Conservation (phyloP, 2,797 vertebrate genomes). For the Cottoperca gobio region DNA sequence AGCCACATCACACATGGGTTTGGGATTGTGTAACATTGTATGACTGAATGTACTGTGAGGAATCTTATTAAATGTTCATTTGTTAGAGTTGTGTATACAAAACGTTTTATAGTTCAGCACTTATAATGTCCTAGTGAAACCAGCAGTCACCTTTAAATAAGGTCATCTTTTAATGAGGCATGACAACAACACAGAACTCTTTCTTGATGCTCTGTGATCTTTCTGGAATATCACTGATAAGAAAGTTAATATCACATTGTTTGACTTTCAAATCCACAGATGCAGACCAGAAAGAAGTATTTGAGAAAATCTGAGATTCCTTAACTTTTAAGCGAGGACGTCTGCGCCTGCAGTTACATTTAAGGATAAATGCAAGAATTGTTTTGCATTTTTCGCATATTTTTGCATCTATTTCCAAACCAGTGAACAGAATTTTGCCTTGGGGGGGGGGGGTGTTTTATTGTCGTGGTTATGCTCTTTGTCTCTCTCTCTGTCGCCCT, state of each 20-base stretch:
- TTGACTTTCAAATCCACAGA: constrained; percentile 47
- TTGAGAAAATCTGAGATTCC: constrained; percentile 33
- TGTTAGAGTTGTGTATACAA: constrained; percentile 42
- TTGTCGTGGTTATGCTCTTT: constrained; percentile 20
- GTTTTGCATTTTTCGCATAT: constrained; percentile 30
- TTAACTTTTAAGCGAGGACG: constrained; percentile 40
- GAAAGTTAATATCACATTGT: constrained; percentile 19
- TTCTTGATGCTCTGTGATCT: constrained; percentile 8
- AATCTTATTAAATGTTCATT: constrained; percentile 64
- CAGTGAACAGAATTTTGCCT: constrained; percentile 26
- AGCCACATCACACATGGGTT: constrained; percentile 9
- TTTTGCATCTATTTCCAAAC: constrained; percentile 49
- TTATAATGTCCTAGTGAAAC: neutral
- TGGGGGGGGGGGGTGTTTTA: constrained; percentile 23
- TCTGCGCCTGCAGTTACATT: constrained; percentile 33
- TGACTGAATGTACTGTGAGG: constrained; percentile 46
- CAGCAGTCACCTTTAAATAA: constrained; percentile 1
- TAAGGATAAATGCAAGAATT: constrained; percentile 24
- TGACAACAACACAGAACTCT: neutral
- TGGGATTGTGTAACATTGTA: constrained; percentile 32
- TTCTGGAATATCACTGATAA: constrained; percentile 24
- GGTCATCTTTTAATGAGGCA: constrained; percentile 6
- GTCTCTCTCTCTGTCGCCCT: neutral
- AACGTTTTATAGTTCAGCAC: neutral
- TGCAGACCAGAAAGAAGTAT: constrained; percentile 13